These are phyloP conservation scores for Holcopasites calliopsidis DNA, from an alignment of 1,140 invertebrate genomes.

Conservation along the genomic window DNA sequence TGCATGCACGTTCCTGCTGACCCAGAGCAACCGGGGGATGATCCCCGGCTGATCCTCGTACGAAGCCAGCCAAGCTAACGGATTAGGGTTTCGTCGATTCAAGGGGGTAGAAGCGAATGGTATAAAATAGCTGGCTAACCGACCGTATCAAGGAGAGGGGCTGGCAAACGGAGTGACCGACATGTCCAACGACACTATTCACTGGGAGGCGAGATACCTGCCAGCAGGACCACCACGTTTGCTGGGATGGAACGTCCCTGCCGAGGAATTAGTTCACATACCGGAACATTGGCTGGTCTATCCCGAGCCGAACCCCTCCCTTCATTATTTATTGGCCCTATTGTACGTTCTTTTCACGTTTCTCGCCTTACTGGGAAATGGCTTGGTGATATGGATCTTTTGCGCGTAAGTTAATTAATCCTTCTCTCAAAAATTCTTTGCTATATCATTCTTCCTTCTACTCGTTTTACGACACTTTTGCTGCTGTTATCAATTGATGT, in stretches of 20 bases:
- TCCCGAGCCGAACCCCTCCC: constrained; percentile 88
- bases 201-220: constrained; percentile 73
- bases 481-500: too few species aligned
- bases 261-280: constrained; percentile 87
- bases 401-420: constrained; percentile 84
- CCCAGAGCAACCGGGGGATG: constrained; percentile 71
- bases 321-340: constrained; percentile 90
- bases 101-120: constrained; percentile 7
- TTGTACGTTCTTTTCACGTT: constrained; percentile 90
- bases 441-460: neutral
- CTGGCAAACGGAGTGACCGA: constrained; percentile 65
- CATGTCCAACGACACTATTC: constrained; percentile 73
- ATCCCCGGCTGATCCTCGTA: constrained; percentile 71
- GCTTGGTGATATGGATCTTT: constrained; percentile 94
- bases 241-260: constrained; percentile 88
- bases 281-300: constrained; percentile 91
- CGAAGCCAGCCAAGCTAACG: constrained; percentile 71
- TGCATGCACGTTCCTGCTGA: constrained; percentile 69
- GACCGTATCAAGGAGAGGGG: constrained; percentile 67
- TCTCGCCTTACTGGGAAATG: constrained; percentile 89
- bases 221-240: constrained; percentile 79
- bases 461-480: too few species aligned
- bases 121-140: constrained; percentile 46
- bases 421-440: neutral
- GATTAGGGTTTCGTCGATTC: constrained; percentile 55